phyloP scores from a whole-genome alignment of 2,113 vertebrate species.

The Cacatua alba region DNA sequence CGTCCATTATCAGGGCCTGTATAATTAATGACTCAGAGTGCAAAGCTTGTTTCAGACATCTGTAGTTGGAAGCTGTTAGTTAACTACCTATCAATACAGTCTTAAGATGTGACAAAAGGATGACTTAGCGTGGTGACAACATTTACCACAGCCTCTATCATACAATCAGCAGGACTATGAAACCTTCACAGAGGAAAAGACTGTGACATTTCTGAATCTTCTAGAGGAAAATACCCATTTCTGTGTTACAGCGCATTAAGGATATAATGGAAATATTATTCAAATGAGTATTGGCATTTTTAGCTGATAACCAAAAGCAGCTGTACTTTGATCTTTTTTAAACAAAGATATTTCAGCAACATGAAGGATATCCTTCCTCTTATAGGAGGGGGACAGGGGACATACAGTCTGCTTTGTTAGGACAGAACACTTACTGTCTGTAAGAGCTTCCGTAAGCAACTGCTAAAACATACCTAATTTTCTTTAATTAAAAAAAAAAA shows the following conservation, averaged over 20 bases:
- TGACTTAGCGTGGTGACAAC: not conserved
- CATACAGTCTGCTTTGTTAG: not conserved
- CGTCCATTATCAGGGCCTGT: not conserved
- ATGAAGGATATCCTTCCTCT: not conserved
- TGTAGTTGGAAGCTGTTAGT: not conserved
- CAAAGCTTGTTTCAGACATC: not conserved
- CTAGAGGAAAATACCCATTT: not conserved
- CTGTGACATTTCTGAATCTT: not conserved
- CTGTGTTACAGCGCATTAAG: not conserved
- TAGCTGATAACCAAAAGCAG: not conserved
- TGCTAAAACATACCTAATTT: not conserved
- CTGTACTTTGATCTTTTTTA: not conserved
- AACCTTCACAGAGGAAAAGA: not conserved
- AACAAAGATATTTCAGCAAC: not conserved
- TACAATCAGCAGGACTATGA: not conserved
- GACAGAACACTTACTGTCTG: not conserved
- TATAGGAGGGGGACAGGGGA: not conserved
- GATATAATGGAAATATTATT: not conserved
- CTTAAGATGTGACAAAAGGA: not conserved
- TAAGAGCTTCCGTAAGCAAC: not conserved
- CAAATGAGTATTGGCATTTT: not conserved
- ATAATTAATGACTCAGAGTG: not conserved
- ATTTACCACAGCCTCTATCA: not conserved
- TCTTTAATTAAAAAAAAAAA: not conserved
- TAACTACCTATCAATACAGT: not conserved